These are phyloP conservation scores for Sinotaia quadrata DNA, from an alignment of 2,888 invertebrate species.

Conservation along the genomic window DNA sequence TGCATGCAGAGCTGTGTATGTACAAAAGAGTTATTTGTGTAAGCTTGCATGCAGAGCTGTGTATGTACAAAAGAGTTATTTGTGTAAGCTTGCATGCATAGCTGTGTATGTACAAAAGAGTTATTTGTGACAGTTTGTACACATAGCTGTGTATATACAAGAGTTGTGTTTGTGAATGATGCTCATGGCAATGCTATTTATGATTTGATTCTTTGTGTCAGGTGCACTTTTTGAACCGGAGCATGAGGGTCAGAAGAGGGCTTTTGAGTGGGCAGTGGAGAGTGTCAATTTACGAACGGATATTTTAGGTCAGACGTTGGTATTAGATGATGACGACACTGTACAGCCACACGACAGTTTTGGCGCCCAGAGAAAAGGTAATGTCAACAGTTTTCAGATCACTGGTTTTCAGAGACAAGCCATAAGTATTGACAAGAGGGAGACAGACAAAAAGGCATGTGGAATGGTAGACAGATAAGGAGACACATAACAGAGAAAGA, in stretches of 20 bases:
- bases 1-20: too few species aligned
- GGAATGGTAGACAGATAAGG: too few species aligned
- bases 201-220: constrained; percentile 51
- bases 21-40: too few species aligned
- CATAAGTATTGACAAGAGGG: neutral
- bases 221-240: constrained; percentile 93
- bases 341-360: constrained; percentile 94
- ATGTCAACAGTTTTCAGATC: constrained; percentile 45
- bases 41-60: too few species aligned
- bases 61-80: too few species aligned
- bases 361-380: constrained; percentile 93
- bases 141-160: too few species aligned
- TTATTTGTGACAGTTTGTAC: too few species aligned
- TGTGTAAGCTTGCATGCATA: too few species aligned
- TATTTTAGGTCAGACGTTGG: constrained; percentile 87
- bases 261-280: constrained; percentile 93
- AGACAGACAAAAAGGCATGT: neutral
- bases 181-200: too few species aligned
- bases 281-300: constrained; percentile 90
- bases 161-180: too few species aligned
- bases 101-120: too few species aligned
- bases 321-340: constrained; percentile 90
- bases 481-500: too few species aligned
- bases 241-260: constrained; percentile 88
- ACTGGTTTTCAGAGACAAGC: neutral